Percentiles rank a stretch among this genome's conserved stretches.
phyloP scores from a whole-genome alignment of 2,113 vertebrate species.

The Xenopus tropicalis region UCB_Xtro_10.0 CM004446.2:2669001-2669500 shows the following conservation, averaged over 20 bases:
- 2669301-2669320: too few relatives aligned
- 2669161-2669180: constrained; percentile 81
- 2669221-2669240: constrained; percentile 74
- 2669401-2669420: too few relatives aligned
- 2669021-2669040: constrained; percentile 68
- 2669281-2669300: neutral
- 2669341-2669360: too few relatives aligned
- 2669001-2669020: constrained; percentile 53
- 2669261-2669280: neutral
- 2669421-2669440: too few relatives aligned
- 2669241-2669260: neutral
- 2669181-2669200: constrained; percentile 82
- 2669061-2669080: constrained; percentile 92
- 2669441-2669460: too few relatives aligned
- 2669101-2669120: constrained; percentile 73
- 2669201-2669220: constrained; percentile 80
- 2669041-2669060: constrained; percentile 69
- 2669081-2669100: constrained; percentile 88
- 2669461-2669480: too few relatives aligned
- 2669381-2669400: too few relatives aligned
- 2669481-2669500: too few relatives aligned
- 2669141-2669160: constrained; percentile 92
- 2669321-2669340: too few relatives aligned
- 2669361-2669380: too few relatives aligned
- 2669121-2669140: constrained; percentile 77